phyloP scores from a whole-genome alignment of 2,797 vertebrate genomes.

The Cossypha dichroa region DNA sequence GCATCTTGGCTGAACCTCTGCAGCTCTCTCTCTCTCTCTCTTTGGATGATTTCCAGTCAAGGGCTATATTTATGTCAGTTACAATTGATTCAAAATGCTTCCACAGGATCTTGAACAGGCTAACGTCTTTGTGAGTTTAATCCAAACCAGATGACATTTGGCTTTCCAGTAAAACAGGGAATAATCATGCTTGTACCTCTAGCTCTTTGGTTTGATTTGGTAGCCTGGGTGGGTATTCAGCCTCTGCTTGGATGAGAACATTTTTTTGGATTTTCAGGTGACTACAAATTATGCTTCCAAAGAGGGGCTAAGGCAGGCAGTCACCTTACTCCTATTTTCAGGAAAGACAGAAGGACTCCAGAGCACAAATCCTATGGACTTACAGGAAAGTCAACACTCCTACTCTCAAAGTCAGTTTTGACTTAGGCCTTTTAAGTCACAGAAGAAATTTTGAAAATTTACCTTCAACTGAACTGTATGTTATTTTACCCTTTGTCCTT shows the following conservation, averaged over 20 bases:
- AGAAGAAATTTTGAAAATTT: background rate
- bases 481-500: background rate
- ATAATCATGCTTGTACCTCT: background rate
- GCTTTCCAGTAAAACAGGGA: slow-evolving; percentile 1
- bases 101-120: slow-evolving; percentile 9
- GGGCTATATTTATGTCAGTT: slow-evolving; percentile 40
- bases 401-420: background rate
- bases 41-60: slow-evolving; percentile 45
- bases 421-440: background rate
- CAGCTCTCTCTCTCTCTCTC: background rate
- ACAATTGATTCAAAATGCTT: slow-evolving; percentile 47
- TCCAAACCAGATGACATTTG: background rate
- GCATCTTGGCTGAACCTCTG: slow-evolving; percentile 8
- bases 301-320: background rate
- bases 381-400: background rate
- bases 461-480: background rate
- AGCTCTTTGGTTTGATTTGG: background rate
- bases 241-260: background rate
- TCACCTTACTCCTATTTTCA: background rate
- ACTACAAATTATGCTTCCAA: background rate
- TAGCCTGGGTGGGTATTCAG: background rate
- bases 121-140: background rate
- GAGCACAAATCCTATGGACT: background rate
- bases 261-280: background rate
- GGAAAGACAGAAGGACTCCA: background rate